Base-by-base conservation (phyloP, 2,113 vertebrate genomes). In the Oceanites oceanicus region DNA sequence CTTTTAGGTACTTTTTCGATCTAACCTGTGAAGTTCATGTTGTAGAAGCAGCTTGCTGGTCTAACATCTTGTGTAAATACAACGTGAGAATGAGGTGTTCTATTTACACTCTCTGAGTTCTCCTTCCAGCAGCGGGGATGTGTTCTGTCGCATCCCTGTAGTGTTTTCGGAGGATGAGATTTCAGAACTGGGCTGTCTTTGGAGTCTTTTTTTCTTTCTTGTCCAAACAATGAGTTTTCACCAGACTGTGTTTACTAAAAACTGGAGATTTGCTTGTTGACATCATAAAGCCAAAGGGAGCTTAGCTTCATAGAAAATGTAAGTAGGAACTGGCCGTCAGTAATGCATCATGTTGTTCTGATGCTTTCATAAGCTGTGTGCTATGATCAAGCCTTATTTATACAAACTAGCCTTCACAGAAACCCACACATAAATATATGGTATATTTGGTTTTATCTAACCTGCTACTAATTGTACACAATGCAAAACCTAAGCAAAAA, bases 41-140 rank as follows among this genome's bases (percentile, higher is more conserved):
- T 97, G 76, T 62, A 83, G 94, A 76, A 96, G 82, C 42, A 22
- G 49, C 86, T 97, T 94, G 92, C 90, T 96, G 93, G 84, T 96
- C 90, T 92, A 91, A 73, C 63, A 50, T 88, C 88, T 76, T 50
- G 61, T 77, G 85, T 83, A 66, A 93, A 93, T 88, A 29, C 2
- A 6, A 55, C 40, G 81, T 88, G 67, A 78, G 90, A 94, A 90
- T 17, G 91, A 94, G 91, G 75, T 82, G 70, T 86, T 96, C 87
- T 86, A 76, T 87, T 94, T 95, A 53, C 53, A 22, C 83, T 67
- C 67, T 63, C 73, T 0, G 10, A 93, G 65, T 94, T 83, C 79
- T 86, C 7, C 5, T 86, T 90, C 55, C 76, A 84, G 79, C 88
- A 86, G 84, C 2, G 0, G 86, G 80, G 74, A 82, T 85, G 50